Base-by-base conservation (phyloP, 2,888 invertebrate genomes). In the Antheraea yamamai region DNA sequence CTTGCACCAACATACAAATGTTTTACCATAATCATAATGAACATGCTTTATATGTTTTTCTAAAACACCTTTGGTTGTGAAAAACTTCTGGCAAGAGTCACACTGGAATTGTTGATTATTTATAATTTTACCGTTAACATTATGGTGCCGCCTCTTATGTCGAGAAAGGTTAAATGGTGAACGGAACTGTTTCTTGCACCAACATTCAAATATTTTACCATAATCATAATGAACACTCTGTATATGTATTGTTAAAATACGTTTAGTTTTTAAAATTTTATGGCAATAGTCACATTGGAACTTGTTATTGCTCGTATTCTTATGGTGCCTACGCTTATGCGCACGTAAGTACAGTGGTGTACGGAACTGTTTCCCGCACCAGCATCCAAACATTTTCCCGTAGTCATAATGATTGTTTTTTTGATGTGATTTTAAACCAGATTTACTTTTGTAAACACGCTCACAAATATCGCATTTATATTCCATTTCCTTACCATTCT, bases 301-400 rank as follows among this genome's bases (percentile, higher is more conserved):
- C 16, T 26, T 10, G 0, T n/a, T 26, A 7, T 26, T n/a, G 20
- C 20, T 23, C n/a, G 0, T 58, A n/a, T 8, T 10, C 4, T 64
- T 64, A 30, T 30, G 64, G 4, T 18, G 30, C 6, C 14, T 14
- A 14, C 14, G 2, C 18, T 16, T 30, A 30, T 66, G 64, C 4
- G 26, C 26, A 16, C 16, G 2, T 2, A 66, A 30, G 30, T 66
- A 14, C 4, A 30, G 16, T 12, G 4, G 30, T 16, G 30, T 30
- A 66, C 30, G 64, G 12, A 61, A 61, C 61, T 23, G 61, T 61
- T 61, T 61, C 61, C 61, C 61, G 12, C 61, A 61, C 61, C 61
- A 23, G 12, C 61, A 61, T 3, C 0, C 12, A 12, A 61, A 61
- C 10, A 12, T 23, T 3, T 3, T 23, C n/a, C 23, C 61, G 3